Conservation (phyloP, 2,888 invertebrate genomes). For the Amphipyra berbera region DNA sequence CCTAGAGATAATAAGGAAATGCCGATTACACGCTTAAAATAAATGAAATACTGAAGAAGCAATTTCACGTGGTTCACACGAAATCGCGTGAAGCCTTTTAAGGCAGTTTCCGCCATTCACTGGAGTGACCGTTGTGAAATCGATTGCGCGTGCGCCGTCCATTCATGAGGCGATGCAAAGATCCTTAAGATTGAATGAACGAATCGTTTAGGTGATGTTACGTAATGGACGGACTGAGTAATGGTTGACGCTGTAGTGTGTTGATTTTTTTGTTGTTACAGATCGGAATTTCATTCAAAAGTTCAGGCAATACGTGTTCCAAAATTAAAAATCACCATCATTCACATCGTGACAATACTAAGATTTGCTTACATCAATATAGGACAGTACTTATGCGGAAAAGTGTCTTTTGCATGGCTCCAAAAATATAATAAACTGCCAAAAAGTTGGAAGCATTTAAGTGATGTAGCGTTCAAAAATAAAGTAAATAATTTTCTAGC, state of each 20-base stretch:
- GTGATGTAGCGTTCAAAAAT: too few relatives aligned
- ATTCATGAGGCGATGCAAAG: slow-evolving; percentile 72
- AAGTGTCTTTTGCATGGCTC: too few relatives aligned
- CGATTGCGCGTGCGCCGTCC: slow-evolving; percentile 70
- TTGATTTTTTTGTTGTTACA: slow-evolving; percentile 24
- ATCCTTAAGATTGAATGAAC: slow-evolving; percentile 65
- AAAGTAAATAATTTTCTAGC: too few relatives aligned
- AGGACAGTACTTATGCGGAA: too few relatives aligned
- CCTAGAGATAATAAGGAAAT: slow-evolving; percentile 76
- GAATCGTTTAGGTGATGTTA: slow-evolving; percentile 48
- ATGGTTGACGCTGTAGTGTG: neutral
- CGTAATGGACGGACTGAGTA: slow-evolving; percentile 21
- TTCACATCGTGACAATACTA: too few relatives aligned
- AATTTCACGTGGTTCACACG: slow-evolving; percentile 61
- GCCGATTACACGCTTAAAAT: slow-evolving; percentile 69
- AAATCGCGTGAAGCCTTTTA: slow-evolving; percentile 72
- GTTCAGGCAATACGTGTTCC: neutral
- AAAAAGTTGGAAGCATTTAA: too few relatives aligned
- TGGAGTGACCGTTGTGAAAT: slow-evolving; percentile 72
- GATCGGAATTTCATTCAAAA: slow-evolving; percentile 11
- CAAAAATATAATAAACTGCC: too few relatives aligned
- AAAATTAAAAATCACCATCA: neutral
- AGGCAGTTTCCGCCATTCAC: slow-evolving; percentile 67
- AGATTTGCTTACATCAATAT: too few relatives aligned
- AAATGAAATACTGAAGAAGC: slow-evolving; percentile 52